Evolutionary conservation across 1,140 invertebrate genomes (phyloP).

Genomic region (Drosophila setifemur): DNA sequence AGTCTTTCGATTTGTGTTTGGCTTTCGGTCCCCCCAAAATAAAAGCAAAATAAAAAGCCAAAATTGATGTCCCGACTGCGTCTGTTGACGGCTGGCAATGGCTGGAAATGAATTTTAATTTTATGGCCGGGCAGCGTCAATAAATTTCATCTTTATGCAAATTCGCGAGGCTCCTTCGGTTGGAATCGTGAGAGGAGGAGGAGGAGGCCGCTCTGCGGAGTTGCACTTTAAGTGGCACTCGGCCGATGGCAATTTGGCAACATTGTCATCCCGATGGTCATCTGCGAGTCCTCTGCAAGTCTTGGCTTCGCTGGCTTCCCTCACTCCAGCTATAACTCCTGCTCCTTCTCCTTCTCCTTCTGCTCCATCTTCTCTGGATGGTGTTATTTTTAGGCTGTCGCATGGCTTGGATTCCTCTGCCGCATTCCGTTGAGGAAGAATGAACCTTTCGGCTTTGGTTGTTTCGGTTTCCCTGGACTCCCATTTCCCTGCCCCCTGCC

Average conservation of each 20-base stretch:
- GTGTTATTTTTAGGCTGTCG: slow-evolving; percentile 77
- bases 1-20: slow-evolving; percentile 61
- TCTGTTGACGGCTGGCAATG: slow-evolving; percentile 4
- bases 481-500: slow-evolving; percentile 3
- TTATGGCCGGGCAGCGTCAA: slow-evolving; percentile 69
- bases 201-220: neutral
- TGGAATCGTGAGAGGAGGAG: neutral
- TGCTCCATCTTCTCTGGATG: no score
- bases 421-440: slow-evolving; percentile 52
- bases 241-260: slow-evolving; percentile 65
- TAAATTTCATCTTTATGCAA: slow-evolving; percentile 80
- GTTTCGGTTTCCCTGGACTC: neutral
- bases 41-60: neutral
- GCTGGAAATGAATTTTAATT: slow-evolving; percentile 73
- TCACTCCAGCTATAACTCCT: neutral
- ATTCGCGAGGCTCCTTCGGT: slow-evolving; percentile 18
- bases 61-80: slow-evolving; percentile 21
- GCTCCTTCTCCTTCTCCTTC: neutral
- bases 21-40: neutral
- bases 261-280: slow-evolving; percentile 58
- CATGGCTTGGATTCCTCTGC: slow-evolving; percentile 64
- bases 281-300: neutral
- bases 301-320: no score
- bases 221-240: slow-evolving; percentile 24
- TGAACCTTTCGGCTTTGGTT: slow-evolving; percentile 16